phyloP scores from a whole-genome alignment of 2,797 vertebrate genomes.

The Corythornis leucogaster region DNA sequence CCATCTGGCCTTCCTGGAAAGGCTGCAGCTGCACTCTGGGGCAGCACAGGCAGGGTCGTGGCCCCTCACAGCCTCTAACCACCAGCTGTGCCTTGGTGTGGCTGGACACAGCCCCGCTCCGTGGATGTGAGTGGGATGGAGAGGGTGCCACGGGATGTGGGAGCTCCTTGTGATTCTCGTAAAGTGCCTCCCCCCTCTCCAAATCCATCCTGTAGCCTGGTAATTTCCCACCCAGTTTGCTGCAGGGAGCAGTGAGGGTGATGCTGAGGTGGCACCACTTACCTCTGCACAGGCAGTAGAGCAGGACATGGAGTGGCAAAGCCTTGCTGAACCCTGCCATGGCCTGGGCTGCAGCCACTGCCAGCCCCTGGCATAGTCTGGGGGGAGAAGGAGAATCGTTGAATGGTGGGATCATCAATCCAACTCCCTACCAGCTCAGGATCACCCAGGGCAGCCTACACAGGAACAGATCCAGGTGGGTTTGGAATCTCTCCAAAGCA shows the following conservation, averaged over 20 bases:
- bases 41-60: not conserved
- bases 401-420: no score
- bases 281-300: conserved; percentile 38
- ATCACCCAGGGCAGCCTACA: no score
- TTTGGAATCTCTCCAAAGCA: no score
- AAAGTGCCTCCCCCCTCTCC: not conserved
- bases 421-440: no score
- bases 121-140: not conserved
- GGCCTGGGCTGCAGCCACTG: not conserved
- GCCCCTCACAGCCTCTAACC: fast-evolving
- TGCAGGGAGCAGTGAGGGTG: fast-evolving
- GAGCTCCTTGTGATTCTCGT: fast-evolving
- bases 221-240: no score
- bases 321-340: not conserved
- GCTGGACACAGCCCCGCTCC: fast-evolving
- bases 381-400: not conserved
- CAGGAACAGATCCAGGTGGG: no score
- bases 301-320: not conserved
- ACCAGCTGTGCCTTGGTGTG: fast-evolving
- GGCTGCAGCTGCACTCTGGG: not conserved
- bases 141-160: fast-evolving
- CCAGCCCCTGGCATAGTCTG: not conserved
- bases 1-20: conserved; percentile 43
- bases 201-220: not conserved
- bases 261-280: not conserved